These are phyloP conservation scores for Tiliacea aurago DNA, from an alignment of 2,888 invertebrate genomes.

Conservation along the genomic window DNA sequence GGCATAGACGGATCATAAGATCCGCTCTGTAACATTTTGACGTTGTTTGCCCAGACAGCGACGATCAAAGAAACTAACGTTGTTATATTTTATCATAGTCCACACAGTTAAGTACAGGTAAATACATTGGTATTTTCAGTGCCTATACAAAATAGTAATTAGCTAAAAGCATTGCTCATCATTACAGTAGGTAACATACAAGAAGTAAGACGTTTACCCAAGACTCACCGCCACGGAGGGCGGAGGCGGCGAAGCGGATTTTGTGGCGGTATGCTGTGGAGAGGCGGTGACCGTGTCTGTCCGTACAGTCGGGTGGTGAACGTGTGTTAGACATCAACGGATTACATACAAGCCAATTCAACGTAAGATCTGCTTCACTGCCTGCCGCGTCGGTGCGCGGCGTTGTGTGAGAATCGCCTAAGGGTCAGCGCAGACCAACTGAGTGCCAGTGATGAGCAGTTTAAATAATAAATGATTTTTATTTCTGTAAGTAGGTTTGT, in stretches of 20 bases:
- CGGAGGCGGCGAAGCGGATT: too few species aligned
- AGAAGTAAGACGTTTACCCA: neutral
- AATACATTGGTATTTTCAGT: neutral
- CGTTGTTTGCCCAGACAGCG: conserved; percentile 16
- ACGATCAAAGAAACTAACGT: conserved; percentile 4
- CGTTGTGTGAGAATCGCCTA: too few species aligned
- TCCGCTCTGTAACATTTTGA: neutral
- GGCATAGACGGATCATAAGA: neutral
- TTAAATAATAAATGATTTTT: too few species aligned
- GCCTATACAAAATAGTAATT: neutral
- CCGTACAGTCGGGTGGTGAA: too few species aligned
- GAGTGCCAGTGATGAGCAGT: neutral
- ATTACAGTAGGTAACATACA: neutral
- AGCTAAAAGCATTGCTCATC: neutral
- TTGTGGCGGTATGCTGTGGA: neutral
- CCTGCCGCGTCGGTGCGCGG: too few species aligned
- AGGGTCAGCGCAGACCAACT: neutral
- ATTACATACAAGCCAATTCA: too few species aligned
- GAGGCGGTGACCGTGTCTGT: too few species aligned
- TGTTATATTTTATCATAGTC: conserved; percentile 3
- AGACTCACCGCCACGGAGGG: too few species aligned
- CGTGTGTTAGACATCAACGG: too few species aligned
- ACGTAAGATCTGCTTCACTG: too few species aligned
- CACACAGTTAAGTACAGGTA: neutral
- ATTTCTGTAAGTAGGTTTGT: too few species aligned